Evolutionary conservation across 2,113 vertebrate species (phyloP).

Genomic region (Struthidea cinerea): DNA sequence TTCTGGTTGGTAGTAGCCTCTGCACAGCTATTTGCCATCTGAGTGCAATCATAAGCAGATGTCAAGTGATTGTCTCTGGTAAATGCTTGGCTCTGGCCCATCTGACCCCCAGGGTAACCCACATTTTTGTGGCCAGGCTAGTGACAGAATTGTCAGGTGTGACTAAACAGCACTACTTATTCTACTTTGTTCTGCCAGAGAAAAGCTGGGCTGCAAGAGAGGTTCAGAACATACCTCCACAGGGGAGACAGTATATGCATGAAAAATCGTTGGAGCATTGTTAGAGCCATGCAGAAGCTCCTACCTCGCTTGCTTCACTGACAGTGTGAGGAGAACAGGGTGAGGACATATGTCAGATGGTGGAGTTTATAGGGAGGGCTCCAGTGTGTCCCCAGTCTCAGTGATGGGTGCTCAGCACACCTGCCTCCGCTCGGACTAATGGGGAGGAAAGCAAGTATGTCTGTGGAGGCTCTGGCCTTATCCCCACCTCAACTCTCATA

Average conservation of each 20-base stretch:
- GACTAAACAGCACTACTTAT: background rate
- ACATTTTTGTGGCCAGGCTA: background rate
- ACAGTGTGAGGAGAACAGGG: background rate
- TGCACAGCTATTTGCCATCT: background rate
- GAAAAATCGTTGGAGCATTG: background rate
- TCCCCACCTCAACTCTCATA: background rate
- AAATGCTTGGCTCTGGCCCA: background rate
- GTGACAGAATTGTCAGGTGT: background rate
- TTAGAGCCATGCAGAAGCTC: background rate
- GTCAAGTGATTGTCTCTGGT: background rate
- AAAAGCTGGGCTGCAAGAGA: background rate
- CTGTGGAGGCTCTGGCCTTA: background rate
- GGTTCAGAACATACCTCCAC: background rate
- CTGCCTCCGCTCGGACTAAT: background rate
- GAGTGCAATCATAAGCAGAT: background rate
- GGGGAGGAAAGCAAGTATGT: background rate
- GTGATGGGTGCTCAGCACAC: background rate
- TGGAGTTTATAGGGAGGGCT: background rate
- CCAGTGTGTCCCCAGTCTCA: background rate
- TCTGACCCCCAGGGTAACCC: background rate
- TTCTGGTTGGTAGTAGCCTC: background rate
- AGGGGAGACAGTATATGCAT: background rate
- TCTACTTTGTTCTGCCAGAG: background rate
- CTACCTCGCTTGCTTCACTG: background rate
- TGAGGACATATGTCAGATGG: fast-evolving